Conservation (phyloP, 2,888 invertebrate species). For the Nesidiocoris tenuis region DNA sequence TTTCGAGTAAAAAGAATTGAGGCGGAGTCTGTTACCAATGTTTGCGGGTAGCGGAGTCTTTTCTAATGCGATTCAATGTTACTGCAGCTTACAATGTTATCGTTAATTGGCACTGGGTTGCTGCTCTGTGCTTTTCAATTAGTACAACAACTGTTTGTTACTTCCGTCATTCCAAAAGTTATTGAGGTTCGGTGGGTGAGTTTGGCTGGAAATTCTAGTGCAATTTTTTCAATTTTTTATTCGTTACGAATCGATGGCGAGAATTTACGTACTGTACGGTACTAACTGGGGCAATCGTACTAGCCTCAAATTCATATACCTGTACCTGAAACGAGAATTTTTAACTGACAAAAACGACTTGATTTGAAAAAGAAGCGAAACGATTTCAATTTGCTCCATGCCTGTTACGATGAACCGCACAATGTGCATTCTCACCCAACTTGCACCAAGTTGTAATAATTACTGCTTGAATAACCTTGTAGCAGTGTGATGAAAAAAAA, state of each 20-base stretch:
- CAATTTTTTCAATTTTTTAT: not conserved
- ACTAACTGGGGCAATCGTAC: not conserved
- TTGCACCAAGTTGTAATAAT: not conserved
- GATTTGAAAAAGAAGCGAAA: not conserved
- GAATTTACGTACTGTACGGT: not conserved
- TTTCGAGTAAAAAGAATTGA: slow-evolving; percentile 13
- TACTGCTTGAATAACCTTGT: not conserved
- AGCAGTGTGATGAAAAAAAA: not conserved
- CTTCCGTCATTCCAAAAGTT: not conserved
- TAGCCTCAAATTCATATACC: not conserved
- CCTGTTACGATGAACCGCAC: not conserved
- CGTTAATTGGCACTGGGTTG: not conserved
- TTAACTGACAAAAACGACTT: not conserved
- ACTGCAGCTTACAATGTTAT: not conserved
- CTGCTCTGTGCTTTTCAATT: not conserved
- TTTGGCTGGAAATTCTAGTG: too few relatives aligned
- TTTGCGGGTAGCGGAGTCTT: not conserved
- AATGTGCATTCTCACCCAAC: not conserved
- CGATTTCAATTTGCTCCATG: not conserved
- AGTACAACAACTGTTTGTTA: not conserved
- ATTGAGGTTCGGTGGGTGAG: not conserved
- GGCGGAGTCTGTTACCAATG: not conserved
- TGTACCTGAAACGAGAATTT: not conserved
- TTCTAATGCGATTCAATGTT: not conserved
- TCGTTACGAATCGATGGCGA: not conserved